A percentile compares a stretch with the other conserved stretches of the same genome.
Evolutionary conservation across 2,797 vertebrate genomes (phyloP).

Genomic region (Clarias platycephalus): DNA sequence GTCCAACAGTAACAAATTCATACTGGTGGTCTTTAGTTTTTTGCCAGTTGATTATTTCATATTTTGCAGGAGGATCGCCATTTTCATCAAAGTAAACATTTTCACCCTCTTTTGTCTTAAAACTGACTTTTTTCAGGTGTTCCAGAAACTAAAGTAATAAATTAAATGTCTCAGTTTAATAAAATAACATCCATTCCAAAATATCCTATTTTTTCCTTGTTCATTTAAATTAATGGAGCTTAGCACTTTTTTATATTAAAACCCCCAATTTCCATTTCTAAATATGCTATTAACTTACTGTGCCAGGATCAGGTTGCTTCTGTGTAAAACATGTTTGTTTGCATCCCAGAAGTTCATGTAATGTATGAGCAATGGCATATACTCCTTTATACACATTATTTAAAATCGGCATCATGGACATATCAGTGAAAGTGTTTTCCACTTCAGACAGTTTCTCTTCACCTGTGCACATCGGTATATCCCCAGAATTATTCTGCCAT

Average conservation of each 20-base stretch:
- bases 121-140: conserved; percentile 58
- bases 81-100: conserved; percentile 70
- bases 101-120: conserved; percentile 70
- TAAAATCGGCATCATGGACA: conserved; percentile 69
- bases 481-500: background rate
- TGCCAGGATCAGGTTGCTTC: background rate
- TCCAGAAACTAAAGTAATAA: conserved; percentile 26
- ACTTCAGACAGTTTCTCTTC: conserved; percentile 13
- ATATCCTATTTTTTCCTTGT: background rate
- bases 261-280: background rate
- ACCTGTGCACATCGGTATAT: conserved; percentile 9
- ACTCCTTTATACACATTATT: conserved; percentile 72
- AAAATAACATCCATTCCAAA: background rate
- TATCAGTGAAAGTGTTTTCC: conserved; percentile 59
- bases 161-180: background rate
- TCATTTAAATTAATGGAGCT: background rate
- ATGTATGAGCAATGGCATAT: conserved; percentile 69
- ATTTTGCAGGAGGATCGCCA: conserved; percentile 71
- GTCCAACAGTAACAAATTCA: conserved; percentile 68
- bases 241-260: background rate
- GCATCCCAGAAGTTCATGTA: conserved; percentile 58
- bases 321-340: conserved; percentile 1
- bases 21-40: conserved; percentile 51
- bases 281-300: background rate
- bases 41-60: conserved; percentile 79